Conservation (phyloP, 2,888 invertebrate species). For the Cephonodes hylas region DNA sequence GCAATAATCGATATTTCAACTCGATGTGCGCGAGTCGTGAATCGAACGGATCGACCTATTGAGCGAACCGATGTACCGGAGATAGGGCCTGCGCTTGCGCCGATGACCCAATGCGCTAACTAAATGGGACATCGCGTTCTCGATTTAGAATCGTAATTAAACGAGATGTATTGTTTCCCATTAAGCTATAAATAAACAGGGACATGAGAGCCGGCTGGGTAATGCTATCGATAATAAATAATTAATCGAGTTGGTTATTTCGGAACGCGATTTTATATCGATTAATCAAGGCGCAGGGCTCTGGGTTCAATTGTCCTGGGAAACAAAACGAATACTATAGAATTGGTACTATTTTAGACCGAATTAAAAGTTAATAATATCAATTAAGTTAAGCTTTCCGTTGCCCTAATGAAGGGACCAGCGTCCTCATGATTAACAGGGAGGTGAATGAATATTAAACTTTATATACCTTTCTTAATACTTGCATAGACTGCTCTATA, state of each 20-base stretch:
- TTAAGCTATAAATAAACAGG: conserved; percentile 15
- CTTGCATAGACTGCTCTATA: no score
- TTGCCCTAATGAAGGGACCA: no score
- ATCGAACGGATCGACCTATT: conserved; percentile 54
- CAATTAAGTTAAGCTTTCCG: no score
- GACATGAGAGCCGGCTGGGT: neutral
- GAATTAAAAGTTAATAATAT: no score
- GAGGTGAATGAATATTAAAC: no score
- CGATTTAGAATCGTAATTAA: conserved; percentile 68
- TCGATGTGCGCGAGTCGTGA: conserved; percentile 48
- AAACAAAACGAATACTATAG: no score
- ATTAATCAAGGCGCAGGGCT: no score
- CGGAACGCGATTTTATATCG: neutral
- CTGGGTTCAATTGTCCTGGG: no score
- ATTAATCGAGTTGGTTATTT: neutral
- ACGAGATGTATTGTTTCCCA: conserved; percentile 48
- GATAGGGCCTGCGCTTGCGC: conserved; percentile 52
- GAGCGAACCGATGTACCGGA: conserved; percentile 34
- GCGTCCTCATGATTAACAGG: no score
- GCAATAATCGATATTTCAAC: conserved; percentile 44
- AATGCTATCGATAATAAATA: conserved; percentile 4
- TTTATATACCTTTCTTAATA: no score
- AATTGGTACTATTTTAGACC: no score
- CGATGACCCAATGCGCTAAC: conserved; percentile 71
- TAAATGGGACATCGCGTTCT: conserved; percentile 67